Evolutionary conservation across 2,888 invertebrate species (phyloP).

Genomic region (Amorpha juglandis): DNA sequence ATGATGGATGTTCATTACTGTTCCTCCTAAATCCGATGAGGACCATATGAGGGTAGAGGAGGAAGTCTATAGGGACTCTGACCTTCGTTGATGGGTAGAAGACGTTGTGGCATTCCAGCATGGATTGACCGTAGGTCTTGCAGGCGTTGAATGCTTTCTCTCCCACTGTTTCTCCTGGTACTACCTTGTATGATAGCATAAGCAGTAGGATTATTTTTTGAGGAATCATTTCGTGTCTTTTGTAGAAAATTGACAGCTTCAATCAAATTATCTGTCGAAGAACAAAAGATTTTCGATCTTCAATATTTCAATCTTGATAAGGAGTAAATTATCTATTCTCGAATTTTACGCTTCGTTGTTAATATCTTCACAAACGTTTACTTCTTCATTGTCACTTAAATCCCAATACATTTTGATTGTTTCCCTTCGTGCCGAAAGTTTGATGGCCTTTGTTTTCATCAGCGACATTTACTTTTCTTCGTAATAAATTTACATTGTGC

Average conservation of each 20-base stretch:
- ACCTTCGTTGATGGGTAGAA: slow-evolving; percentile 58
- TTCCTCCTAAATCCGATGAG: slow-evolving; percentile 66
- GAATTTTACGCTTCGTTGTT: background rate
- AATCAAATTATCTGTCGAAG: background rate
- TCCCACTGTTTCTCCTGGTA: slow-evolving; percentile 48
- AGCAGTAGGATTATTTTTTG: slow-evolving; percentile 33
- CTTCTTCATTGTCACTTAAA: background rate
- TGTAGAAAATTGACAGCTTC: background rate
- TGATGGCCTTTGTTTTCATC: background rate
- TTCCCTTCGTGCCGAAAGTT: background rate
- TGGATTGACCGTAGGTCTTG: slow-evolving; percentile 61
- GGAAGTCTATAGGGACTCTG: slow-evolving; percentile 72
- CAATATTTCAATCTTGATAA: background rate
- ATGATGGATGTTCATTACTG: slow-evolving; percentile 44
- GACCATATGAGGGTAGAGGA: slow-evolving; percentile 87
- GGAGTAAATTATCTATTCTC: background rate
- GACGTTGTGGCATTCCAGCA: slow-evolving; percentile 78
- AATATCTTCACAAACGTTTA: background rate
- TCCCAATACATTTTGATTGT: background rate
- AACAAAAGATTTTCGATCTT: background rate
- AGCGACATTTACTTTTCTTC: background rate
- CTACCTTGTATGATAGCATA: slow-evolving; percentile 23
- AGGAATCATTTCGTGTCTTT: slow-evolving; percentile 26
- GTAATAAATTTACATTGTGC: background rate
- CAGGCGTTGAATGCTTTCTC: slow-evolving; percentile 72